Base-by-base conservation (phyloP, 2,113 vertebrate species). In the Chionis minor region DNA sequence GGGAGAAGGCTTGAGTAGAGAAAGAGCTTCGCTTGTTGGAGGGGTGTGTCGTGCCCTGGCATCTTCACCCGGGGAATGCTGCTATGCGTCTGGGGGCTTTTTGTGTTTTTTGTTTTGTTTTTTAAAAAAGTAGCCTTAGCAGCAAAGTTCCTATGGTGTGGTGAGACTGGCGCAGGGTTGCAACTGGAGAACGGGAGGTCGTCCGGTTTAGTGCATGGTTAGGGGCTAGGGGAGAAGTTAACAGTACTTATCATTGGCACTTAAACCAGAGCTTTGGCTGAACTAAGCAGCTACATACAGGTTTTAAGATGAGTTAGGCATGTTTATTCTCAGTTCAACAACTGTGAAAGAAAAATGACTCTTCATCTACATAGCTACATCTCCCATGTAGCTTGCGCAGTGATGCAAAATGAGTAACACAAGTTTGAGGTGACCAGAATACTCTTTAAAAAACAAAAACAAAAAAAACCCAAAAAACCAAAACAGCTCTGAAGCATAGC, bases 141-240 rank as follows among this genome's bases (percentile, higher is more conserved):
- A 56, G 33, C 9, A 17, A 15, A 52, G 16, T 12, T 20, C 4
- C 13, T 8, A 6, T 22, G 4, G 20, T 7, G 24, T 4, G 14
- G n/a, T 5, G 32, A 38, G n/a, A 61, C n/a, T 21, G 32, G 23
- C 17, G 16, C n/a, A 14, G 67, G 8, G 8, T 13, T 9, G 78
- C n/a, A 12, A 2, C 42, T n/a, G 44, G 30, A 47, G 47, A 7
- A 38, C 19, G 5, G 54, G 21, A 49, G 38, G n/a, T 7, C 14
- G 30, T 4, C 9, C 13, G 0, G 71, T 6, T 44, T 30, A 33
- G 10, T 19, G n/a, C 12, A 4, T 1, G 3, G 13, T 47, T 23
- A 28, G 30, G 28, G 22, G 9, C 14, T 42, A n/a, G 33, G 28
- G 14, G 27, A 54, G 32, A 23, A 30, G 32, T 23, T 13, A 13